Percentiles rank a stretch among this genome's conserved stretches.
phyloP scores from a whole-genome alignment of 2,888 invertebrate genomes.

The Lasioglossum villosulum region DNA sequence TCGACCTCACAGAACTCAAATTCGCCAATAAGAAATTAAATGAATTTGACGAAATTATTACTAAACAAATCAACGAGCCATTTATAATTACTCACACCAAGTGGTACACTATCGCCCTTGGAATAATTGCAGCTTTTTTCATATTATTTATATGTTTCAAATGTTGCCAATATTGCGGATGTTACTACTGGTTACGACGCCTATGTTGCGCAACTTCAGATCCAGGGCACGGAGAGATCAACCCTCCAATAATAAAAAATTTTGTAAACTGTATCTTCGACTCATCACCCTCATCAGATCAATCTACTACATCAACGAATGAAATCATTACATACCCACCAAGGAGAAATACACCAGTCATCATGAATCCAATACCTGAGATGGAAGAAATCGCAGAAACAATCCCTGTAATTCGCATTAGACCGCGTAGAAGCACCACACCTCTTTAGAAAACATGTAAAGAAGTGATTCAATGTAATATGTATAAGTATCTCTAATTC shows the following conservation, averaged over 20 bases:
- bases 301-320: not conserved
- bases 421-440: conserved; percentile 12
- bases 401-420: not conserved
- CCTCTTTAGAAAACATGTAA: not conserved
- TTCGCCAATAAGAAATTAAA: conserved; percentile 6
- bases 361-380: conserved; percentile 5
- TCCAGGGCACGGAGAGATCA: not conserved
- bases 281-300: not conserved
- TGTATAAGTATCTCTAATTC: no score
- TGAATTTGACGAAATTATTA: conserved; percentile 20
- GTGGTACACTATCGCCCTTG: conserved; percentile 21
- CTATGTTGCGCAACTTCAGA: not conserved
- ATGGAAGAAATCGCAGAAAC: conserved; percentile 14
- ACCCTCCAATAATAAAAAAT: conserved; percentile 9
- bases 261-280: conserved; percentile 11
- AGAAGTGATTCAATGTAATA: no score
- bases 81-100: conserved; percentile 17
- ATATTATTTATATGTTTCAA: conserved; percentile 5
- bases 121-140: not conserved
- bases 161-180: conserved; percentile 4
- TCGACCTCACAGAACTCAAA: conserved; percentile 27
- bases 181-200: conserved; percentile 6
- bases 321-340: conserved; percentile 17
- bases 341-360: not conserved
- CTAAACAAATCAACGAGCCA: conserved; percentile 22